Evolutionary conservation across 2,888 invertebrate species (phyloP), one percentile per base, ranked within the genome.

Genomic region (Drosophila pegasa): DNA sequence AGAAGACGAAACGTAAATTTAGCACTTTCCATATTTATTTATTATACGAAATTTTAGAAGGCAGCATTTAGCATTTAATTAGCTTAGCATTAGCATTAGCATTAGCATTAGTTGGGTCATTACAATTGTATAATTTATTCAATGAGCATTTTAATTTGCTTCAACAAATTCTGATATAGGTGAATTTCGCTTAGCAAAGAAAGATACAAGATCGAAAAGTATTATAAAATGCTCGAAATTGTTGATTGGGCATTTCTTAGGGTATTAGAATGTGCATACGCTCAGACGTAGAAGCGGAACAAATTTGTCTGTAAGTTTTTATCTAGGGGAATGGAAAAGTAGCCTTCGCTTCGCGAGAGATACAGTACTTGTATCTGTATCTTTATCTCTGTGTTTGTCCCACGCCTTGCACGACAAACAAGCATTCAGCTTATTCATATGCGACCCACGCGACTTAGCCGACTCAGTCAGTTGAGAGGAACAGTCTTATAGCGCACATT

Each of bases 381-480:
- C 41, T 43, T 43, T 43, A 43, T 43, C 41, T 43, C 41, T 43
- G 14, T 41, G 14, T 41, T n/a, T 41, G 22, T 41, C 8, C 8
- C 22, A 43, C 4, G 22, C n/a, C 22, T n/a, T 22, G 22, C n/a
- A 25, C 22, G 22, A 43, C 22, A 43, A 43, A 43, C 41, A n/a
- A 31, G 18, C 41, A n/a, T 43, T 43, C 22, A 43, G 9, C 8
- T 43, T 43, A 43, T 43, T 43, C 22, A n/a, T 43, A 43, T 43
- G 7, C 41, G 22, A 43, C n/a, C 41, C 41, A 43, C 41, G n/a
- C 22, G 41, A 25, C 41, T 25, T 9, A 43, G 9, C 41, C 41
- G 41, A 43, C n/a, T 35, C n/a, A 35, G 22, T 43, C 41, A 43
- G 41, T 43, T 43, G 41, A 25, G 41, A 9, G 22, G 22, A 43